Conservation (phyloP, 2,113 vertebrate species). For the Aramus guarauna region DNA sequence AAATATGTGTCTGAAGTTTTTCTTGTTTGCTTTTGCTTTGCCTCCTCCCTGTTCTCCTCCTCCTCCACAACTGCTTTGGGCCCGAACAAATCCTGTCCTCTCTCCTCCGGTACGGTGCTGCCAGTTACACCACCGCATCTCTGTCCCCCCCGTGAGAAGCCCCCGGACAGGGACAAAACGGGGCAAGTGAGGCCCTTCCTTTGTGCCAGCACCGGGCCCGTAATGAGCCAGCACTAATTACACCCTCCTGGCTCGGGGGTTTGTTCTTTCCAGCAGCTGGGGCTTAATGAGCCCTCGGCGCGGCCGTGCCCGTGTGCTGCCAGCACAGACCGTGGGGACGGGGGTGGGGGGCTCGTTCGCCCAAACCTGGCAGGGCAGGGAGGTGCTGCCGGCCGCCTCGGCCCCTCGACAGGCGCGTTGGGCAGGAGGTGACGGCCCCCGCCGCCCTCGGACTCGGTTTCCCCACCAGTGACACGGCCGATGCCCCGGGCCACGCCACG, state of each 20-base stretch:
- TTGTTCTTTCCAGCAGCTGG: background rate
- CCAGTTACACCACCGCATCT: background rate
- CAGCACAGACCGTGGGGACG: background rate
- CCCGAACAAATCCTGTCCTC: background rate
- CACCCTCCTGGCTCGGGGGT: background rate
- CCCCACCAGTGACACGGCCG: background rate
- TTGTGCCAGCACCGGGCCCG: fast-evolving
- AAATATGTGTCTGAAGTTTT: background rate
- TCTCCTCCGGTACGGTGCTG: background rate
- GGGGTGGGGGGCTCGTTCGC: background rate
- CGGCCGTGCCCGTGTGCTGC: background rate
- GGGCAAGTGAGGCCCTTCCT: background rate
- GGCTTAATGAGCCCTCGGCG: background rate
- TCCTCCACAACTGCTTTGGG: background rate
- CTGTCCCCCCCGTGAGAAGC: background rate
- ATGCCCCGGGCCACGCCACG: background rate
- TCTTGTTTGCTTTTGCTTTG: background rate
- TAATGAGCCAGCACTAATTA: background rate
- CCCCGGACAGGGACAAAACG: background rate
- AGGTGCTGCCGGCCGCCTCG: background rate
- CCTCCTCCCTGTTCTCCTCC: background rate
- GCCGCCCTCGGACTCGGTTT: background rate
- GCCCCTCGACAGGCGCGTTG: fast-evolving
- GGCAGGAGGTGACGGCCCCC: fast-evolving
- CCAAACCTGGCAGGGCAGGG: background rate